Evolutionary conservation across 2,797 vertebrate species (phyloP).

Genomic region (Botia almorhae): DNA sequence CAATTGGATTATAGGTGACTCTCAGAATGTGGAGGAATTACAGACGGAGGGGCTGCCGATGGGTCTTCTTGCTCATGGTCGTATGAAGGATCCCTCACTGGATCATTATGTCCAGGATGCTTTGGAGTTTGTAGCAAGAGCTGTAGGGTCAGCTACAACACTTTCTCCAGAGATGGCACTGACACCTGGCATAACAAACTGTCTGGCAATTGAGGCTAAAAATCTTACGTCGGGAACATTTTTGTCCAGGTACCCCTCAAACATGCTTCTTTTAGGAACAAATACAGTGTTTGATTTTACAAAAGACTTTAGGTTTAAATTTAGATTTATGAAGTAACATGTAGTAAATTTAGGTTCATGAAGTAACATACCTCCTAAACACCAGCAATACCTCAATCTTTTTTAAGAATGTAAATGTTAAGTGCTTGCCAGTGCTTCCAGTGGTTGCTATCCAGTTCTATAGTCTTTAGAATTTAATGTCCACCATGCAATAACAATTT

Average conservation of each 20-base stretch:
- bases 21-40: conserved; percentile 92
- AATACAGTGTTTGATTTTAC: neutral
- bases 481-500: no score
- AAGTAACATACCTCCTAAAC: no score
- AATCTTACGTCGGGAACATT: conserved; percentile 91
- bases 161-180: conserved; percentile 89
- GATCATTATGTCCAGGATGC: conserved; percentile 94
- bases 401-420: no score
- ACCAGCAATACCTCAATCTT: no score
- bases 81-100: conserved; percentile 85
- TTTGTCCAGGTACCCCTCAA: conserved; percentile 87
- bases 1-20: conserved; percentile 94
- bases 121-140: conserved; percentile 89
- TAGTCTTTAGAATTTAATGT: no score
- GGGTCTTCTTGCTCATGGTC: conserved; percentile 91
- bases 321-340: no score
- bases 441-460: no score
- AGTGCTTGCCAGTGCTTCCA: no score
- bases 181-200: conserved; percentile 93
- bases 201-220: conserved; percentile 84
- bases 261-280: neutral
- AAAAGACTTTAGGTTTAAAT: neutral
- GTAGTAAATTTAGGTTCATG: no score
- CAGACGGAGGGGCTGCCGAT: conserved; percentile 91
- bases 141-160: conserved; percentile 87